These are phyloP conservation scores for Xenentodon cancila DNA, from an alignment of 2,797 vertebrate species.

Conservation along the genomic window DNA sequence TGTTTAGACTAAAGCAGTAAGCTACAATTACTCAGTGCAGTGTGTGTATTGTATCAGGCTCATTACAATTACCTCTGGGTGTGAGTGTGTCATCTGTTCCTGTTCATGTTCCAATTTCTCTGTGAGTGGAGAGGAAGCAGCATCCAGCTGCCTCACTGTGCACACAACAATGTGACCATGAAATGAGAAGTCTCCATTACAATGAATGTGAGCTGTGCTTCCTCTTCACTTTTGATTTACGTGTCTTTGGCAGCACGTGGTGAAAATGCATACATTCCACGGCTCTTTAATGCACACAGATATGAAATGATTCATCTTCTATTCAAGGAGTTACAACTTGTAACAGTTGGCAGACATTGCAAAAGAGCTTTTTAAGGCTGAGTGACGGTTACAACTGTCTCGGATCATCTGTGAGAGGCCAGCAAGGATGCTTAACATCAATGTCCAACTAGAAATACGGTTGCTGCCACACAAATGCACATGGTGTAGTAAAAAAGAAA, in stretches of 20 bases:
- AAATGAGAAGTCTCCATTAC: constrained; percentile 35
- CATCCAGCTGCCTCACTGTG: constrained; percentile 50
- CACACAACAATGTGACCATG: constrained; percentile 22
- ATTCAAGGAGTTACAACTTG: constrained; percentile 29
- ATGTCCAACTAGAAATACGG: constrained; percentile 5
- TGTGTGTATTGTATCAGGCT: constrained; percentile 56
- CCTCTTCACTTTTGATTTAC: neutral
- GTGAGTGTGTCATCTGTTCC: constrained; percentile 66
- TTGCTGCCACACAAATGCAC: neutral
- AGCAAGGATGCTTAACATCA: constrained; percentile 25
- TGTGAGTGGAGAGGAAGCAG: constrained; percentile 46
- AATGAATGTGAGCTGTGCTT: constrained; percentile 1
- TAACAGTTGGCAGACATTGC: constrained; percentile 39
- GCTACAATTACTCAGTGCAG: constrained; percentile 61
- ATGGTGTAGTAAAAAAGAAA: too few species aligned
- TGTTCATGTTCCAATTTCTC: constrained; percentile 66
- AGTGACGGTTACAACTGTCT: constrained; percentile 10
- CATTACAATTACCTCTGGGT: constrained; percentile 72
- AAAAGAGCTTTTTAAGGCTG: constrained; percentile 17
- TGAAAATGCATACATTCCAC: neutral
- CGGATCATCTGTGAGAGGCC: constrained; percentile 45
- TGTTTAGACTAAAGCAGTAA: constrained; percentile 63
- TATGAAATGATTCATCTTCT: constrained; percentile 19
- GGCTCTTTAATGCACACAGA: constrained; percentile 15
- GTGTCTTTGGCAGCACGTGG: neutral